A percentile compares a stretch with the other conserved stretches of the same genome.
Evolutionary conservation across 2,797 vertebrate species (phyloP).

Genomic region (Lates japonicus): DNA sequence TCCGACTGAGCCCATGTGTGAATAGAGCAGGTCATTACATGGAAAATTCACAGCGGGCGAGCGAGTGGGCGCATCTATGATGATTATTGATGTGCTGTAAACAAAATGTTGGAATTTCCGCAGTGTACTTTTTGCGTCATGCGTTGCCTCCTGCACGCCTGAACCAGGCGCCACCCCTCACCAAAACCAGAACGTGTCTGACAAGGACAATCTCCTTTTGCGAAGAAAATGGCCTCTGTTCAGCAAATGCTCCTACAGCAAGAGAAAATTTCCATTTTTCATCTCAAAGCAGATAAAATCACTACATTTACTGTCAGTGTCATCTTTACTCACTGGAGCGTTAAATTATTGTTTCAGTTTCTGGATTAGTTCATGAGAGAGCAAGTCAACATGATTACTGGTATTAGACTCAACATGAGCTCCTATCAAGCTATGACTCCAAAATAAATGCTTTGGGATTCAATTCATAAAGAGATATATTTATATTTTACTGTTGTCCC

Average conservation of each 20-base stretch:
- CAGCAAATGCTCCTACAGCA: background rate
- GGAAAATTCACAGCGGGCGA: too few relatives aligned
- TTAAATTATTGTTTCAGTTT: background rate
- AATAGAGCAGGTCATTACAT: too few relatives aligned
- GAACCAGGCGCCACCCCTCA: too few relatives aligned
- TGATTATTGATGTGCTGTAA: too few relatives aligned
- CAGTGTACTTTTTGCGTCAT: too few relatives aligned
- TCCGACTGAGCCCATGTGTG: too few relatives aligned
- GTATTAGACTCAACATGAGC: background rate
- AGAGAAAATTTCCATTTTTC: background rate
- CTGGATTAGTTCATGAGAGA: background rate
- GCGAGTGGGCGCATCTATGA: too few relatives aligned
- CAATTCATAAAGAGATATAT: slow-evolving; percentile 2
- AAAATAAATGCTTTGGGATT: background rate
- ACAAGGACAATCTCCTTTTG: too few relatives aligned
- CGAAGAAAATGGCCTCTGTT: background rate
- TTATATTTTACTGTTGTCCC: slow-evolving; percentile 5
- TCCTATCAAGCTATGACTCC: background rate
- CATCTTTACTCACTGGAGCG: background rate
- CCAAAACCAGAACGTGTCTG: too few relatives aligned
- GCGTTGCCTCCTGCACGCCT: too few relatives aligned
- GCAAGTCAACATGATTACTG: background rate
- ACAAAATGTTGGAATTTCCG: too few relatives aligned
- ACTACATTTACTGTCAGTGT: background rate
- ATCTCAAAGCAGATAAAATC: background rate